These are phyloP conservation scores for Drosophila dives DNA, from an alignment of 2,888 invertebrate genomes.

Conservation along the genomic window DNA sequence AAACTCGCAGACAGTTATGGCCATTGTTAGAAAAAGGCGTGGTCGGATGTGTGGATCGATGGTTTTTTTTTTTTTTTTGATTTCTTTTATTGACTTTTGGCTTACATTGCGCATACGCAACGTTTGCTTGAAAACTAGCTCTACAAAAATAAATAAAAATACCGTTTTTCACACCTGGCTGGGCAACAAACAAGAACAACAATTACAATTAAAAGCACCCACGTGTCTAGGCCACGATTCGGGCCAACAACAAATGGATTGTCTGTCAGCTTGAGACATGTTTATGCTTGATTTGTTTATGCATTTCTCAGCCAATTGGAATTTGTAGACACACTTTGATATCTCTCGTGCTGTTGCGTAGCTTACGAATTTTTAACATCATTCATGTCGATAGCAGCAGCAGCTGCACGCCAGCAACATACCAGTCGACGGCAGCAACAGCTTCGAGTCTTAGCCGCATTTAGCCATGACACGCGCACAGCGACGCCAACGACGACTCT, in stretches of 20 bases:
- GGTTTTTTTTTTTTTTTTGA: conserved; percentile 25
- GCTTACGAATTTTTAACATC: conserved; percentile 32
- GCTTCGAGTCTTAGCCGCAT: conserved; percentile 38
- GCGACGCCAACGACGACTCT: conserved; percentile 21
- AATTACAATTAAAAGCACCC: conserved; percentile 55
- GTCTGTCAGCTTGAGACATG: conserved; percentile 35
- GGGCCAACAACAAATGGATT: conserved; percentile 16
- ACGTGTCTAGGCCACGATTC: conserved; percentile 49
- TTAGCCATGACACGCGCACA: conserved; percentile 80
- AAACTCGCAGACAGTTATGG: conserved; percentile 21
- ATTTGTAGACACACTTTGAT: conserved; percentile 70
- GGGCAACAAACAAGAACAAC: conserved; percentile 19
- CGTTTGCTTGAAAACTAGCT: conserved; percentile 18
- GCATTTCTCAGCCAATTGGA: conserved; percentile 77
- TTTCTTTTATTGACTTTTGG: conserved; percentile 17
- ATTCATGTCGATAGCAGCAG: conserved; percentile 35
- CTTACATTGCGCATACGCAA: conserved; percentile 62
- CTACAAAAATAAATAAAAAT: conserved; percentile 47
- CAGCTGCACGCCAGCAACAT: conserved; percentile 15
- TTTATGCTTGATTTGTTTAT: conserved; percentile 74
- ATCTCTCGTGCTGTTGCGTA: conserved; percentile 21
- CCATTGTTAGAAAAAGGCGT: conserved; percentile 48
- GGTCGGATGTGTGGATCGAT: conserved; percentile 21
- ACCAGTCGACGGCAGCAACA: conserved; percentile 17
- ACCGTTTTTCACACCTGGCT: conserved; percentile 75